Conservation (phyloP, 2,888 invertebrate genomes). For the Callimorpha dominula region DNA sequence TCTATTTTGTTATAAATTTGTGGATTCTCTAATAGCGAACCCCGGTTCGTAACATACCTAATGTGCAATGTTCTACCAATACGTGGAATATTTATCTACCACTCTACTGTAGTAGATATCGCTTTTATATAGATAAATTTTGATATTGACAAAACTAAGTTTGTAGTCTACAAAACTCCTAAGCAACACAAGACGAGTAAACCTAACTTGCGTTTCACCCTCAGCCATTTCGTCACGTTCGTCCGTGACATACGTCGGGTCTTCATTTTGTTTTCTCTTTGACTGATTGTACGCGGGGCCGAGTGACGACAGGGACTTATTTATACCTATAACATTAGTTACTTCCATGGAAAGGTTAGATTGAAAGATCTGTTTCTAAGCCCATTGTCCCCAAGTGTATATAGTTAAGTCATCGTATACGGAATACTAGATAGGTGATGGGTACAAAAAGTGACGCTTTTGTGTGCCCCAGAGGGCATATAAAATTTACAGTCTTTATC, state of each 20-base stretch:
- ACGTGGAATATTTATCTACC: no score
- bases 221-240: conserved; percentile 43
- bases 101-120: no score
- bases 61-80: no score
- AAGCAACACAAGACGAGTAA: background rate
- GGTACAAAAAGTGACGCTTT: background rate
- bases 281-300: conserved; percentile 22
- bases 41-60: no score
- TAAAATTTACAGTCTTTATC: background rate
- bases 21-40: no score
- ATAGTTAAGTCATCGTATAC: background rate
- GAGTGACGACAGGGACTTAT: background rate
- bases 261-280: conserved; percentile 35
- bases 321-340: background rate
- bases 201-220: background rate
- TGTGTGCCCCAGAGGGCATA: background rate
- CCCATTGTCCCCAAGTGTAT: background rate
- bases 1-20: no score
- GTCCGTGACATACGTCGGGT: conserved; percentile 41
- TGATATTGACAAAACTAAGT: background rate
- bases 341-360: background rate
- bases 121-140: no score
- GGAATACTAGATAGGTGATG: background rate
- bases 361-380: conserved; percentile 1
- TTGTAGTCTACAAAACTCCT: background rate